phyloP scores from a whole-genome alignment of 2,113 vertebrate species.

The Zapornia atra region DNA sequence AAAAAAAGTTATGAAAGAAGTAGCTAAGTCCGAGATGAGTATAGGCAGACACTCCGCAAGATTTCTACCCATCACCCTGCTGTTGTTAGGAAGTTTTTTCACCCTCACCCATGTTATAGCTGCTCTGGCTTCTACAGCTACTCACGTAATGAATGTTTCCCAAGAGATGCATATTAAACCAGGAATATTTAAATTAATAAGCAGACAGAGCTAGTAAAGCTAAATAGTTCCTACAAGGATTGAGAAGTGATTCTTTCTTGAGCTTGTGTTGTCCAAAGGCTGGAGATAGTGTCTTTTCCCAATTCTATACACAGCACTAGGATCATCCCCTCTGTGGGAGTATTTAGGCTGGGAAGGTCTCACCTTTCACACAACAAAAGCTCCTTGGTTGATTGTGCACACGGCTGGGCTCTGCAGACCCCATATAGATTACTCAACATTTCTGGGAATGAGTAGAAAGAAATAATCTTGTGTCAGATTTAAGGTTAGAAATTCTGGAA shows the following conservation, averaged over 20 bases:
- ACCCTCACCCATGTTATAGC: not conserved
- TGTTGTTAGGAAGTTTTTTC: not conserved
- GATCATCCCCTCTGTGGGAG: fast-evolving
- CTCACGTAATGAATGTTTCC: not conserved
- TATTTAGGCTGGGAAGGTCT: not conserved
- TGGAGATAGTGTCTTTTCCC: not conserved
- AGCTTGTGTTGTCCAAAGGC: not conserved
- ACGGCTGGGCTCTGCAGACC: not conserved
- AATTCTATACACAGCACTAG: not conserved
- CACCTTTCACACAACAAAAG: not conserved
- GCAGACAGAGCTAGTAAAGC: not conserved
- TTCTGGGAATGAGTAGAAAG: not conserved
- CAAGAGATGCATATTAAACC: not conserved
- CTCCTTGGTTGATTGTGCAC: not conserved
- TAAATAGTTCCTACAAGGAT: not conserved
- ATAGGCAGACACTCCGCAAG: not conserved
- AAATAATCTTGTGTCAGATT: not conserved
- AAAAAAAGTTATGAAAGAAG: not conserved
- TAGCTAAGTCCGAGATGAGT: not conserved
- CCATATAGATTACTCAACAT: not conserved
- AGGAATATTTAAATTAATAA: not conserved
- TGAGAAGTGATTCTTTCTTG: not conserved
- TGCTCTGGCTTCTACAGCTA: not conserved
- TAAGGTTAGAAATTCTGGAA: not conserved
- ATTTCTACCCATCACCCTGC: not conserved